These are phyloP conservation scores for Protophormia terraenovae DNA, from an alignment of 2,888 invertebrate species.

Conservation along the genomic window DNA sequence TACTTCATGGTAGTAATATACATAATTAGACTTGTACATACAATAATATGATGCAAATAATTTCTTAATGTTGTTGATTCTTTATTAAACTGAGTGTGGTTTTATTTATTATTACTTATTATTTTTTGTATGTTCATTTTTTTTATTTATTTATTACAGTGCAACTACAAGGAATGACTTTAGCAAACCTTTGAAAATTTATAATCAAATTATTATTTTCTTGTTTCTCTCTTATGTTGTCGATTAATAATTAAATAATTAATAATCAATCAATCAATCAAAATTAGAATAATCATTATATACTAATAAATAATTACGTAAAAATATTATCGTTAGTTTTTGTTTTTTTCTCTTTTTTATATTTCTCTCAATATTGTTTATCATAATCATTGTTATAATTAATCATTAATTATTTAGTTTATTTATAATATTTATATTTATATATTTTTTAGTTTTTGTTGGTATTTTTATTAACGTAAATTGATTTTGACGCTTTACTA, in stretches of 20 bases:
- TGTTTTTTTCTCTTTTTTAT: constrained; percentile 38
- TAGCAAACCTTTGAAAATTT: constrained; percentile 75
- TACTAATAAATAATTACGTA: constrained; percentile 78
- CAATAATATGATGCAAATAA: constrained; percentile 75
- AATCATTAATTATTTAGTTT: constrained; percentile 68
- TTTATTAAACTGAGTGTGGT: constrained; percentile 53
- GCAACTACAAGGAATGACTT: constrained; percentile 79
- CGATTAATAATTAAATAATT: constrained; percentile 68
- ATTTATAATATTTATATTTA: constrained; percentile 59
- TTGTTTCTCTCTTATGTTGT: constrained; percentile 21
- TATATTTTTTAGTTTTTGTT: constrained; percentile 19
- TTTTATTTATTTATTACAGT: constrained; percentile 77
- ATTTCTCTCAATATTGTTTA: constrained; percentile 54
- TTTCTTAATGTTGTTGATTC: constrained; percentile 68
- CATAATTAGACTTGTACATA: constrained; percentile 74
- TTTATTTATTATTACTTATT: constrained; percentile 24
- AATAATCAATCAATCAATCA: constrained; percentile 56
- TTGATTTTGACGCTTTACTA: constrained; percentile 56
- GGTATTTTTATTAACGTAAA: constrained; percentile 47
- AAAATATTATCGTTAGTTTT: constrained; percentile 73
- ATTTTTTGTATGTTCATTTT: constrained; percentile 24
- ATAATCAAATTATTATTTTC: constrained; percentile 61
- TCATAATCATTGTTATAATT: constrained; percentile 68
- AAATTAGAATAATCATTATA: constrained; percentile 73
- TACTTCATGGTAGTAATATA: constrained; percentile 75